Conservation (phyloP, 2,797 vertebrate species). For the Aphelocoma californica region DNA sequence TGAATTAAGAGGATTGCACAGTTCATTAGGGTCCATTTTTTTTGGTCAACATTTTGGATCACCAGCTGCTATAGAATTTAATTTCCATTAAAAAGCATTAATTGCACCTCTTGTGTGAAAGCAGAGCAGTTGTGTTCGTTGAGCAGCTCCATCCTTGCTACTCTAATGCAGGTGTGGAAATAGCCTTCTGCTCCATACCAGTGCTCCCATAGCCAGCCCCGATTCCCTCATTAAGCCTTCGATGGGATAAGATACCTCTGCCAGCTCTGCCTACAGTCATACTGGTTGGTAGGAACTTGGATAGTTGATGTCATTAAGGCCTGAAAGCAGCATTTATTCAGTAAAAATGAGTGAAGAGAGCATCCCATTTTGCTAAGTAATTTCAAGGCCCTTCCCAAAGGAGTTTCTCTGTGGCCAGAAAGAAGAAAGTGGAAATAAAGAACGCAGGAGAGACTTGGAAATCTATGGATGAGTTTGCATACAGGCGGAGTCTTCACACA, state of each 20-base stretch:
- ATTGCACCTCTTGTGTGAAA: constrained; percentile 14
- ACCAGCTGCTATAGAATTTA: constrained; percentile 54
- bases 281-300: neutral
- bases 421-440: neutral
- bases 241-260: neutral
- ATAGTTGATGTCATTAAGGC: accelerated
- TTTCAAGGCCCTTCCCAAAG: neutral
- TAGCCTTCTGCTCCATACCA: neutral
- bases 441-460: neutral
- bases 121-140: neutral
- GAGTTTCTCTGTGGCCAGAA: neutral
- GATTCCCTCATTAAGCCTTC: accelerated
- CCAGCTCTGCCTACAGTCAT: neutral
- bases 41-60: constrained; percentile 66
- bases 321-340: neutral
- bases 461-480: neutral
- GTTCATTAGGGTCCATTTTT: constrained; percentile 62
- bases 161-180: neutral
- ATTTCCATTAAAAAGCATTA: constrained; percentile 57
- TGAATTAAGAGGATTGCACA: constrained; percentile 64
- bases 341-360: neutral
- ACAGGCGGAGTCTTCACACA: neutral
- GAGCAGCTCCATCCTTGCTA: neutral
- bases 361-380: neutral
- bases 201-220: neutral